Conservation (phyloP, 1,140 invertebrate species). For the Holcopasites calliopsidis region DNA sequence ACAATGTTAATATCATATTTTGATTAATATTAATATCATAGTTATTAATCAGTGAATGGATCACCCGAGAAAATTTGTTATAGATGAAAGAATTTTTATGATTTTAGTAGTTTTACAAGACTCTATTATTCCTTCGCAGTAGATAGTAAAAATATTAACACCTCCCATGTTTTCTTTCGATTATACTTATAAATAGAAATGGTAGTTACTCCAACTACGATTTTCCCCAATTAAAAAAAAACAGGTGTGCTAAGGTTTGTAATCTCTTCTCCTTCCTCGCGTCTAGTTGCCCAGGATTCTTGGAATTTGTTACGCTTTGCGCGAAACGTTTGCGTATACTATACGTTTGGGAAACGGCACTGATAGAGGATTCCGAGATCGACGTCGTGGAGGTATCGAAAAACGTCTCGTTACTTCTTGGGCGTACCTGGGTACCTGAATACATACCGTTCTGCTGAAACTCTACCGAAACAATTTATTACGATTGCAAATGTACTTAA, state of each 20-base stretch:
- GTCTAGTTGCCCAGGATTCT: constrained; percentile 70
- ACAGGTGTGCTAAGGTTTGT: too few species aligned
- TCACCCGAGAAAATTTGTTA: neutral
- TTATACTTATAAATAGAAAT: neutral
- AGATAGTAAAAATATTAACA: neutral
- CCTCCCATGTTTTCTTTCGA: neutral
- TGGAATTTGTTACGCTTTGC: constrained; percentile 71
- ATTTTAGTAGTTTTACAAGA: too few species aligned
- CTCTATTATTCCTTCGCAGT: too few species aligned
- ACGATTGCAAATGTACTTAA: neutral
- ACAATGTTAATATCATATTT: neutral
- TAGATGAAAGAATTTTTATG: too few species aligned
- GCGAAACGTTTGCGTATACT: constrained; percentile 68
- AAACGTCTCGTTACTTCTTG: constrained; percentile 70
- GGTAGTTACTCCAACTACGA: too few species aligned
- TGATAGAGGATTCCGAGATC: constrained; percentile 73
- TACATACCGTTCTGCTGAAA: constrained; percentile 75
- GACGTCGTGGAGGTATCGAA: constrained; percentile 63
- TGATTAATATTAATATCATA: neutral
- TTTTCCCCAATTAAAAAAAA: too few species aligned
- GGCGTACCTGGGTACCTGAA: constrained; percentile 74
- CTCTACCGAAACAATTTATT: constrained; percentile 3
- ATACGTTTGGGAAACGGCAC: constrained; percentile 73
- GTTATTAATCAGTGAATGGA: neutral
- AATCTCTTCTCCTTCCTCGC: too few species aligned